Base-by-base conservation (phyloP, 2,113 vertebrate genomes). In the Scomber colias region DNA sequence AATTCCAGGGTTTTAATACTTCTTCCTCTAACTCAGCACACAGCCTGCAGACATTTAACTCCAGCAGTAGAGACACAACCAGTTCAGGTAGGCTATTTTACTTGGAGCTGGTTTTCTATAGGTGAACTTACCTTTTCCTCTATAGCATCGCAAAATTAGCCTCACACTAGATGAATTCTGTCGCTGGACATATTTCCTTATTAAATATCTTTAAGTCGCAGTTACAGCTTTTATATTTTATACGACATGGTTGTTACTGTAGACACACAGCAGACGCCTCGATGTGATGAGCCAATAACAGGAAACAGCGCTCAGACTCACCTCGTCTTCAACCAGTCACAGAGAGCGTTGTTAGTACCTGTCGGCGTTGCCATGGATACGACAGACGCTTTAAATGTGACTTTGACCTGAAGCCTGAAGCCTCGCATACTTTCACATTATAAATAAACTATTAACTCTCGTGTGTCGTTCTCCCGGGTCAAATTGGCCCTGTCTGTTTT, bases 301-400 rank as follows among this genome's bases (percentile, higher is more conserved):
- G 17, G 66, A 35, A 11, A 11, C 30, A 3, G 77, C 89, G 35
- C 65, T 75, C 2, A 17, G n/a, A 12, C n/a, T 62, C 2, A 2
- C 14, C n/a, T 1, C 30, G 2, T 71, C 19, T 45, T 44, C 2
- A 48, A 44, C 78, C 86, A 91, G 90, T 89, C 61, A 8, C 13
- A 24, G 11, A 9, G 3, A 51, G 54, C 48, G 30, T 53, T 67
- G 1, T 64, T 75, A 49, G 48, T 21, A n/a, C 48, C 48, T 14
- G 80, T 79, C 13, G 0, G 4, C 15, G 92, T 94, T 88, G n/a
- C 79, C 67, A 87, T 90, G 84, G 89, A 55, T 66, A 86, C 89
- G 83, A 44, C 40, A 2, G 85, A 91, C 89, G 92, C 92, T 76
- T 0, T 16, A 21, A 21, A 1, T 78, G 14, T 67, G 27, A 63